Evolutionary conservation across 92 coral and sea anemone genomes (phyloP).

Genomic region (Nematostella vectensis): DNA sequence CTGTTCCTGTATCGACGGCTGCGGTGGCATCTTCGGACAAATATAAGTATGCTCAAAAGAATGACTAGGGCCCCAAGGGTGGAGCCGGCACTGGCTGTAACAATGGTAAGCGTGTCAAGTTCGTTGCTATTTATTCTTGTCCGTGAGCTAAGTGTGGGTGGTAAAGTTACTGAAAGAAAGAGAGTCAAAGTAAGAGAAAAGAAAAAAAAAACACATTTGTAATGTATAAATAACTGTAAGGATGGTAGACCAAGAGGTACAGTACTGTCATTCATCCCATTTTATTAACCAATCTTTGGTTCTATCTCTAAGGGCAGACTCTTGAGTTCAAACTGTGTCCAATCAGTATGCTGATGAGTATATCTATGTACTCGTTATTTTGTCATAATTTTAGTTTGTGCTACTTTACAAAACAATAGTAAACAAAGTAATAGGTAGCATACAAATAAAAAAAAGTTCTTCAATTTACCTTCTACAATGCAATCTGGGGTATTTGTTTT

Average conservation of each 20-base stretch:
- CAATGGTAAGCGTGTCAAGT: conserved; percentile 83
- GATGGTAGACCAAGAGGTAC: too few species aligned
- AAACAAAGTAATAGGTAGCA: too few species aligned
- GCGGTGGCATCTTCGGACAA: conserved; percentile 85
- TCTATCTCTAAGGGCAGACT: too few species aligned
- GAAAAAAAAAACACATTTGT: too few species aligned
- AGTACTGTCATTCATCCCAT: too few species aligned
- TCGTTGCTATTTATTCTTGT: conserved; percentile 16
- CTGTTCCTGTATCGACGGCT: conserved; percentile 67
- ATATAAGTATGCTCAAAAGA: conserved; percentile 58
- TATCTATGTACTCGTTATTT: too few species aligned
- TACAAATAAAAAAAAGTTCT: too few species aligned
- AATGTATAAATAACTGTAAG: too few species aligned
- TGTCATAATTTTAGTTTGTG: too few species aligned
- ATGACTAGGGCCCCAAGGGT: conserved; percentile 87
- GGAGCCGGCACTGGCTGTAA: conserved; percentile 89
- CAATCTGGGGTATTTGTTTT: neutral
- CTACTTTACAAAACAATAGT: too few species aligned
- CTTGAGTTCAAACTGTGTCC: neutral
- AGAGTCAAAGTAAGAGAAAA: neutral
- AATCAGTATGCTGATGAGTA: too few species aligned
- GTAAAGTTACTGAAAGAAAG: neutral
- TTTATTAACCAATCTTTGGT: too few species aligned
- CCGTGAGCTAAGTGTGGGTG: neutral
- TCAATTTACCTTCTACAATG: conserved; percentile 15